Conservation (phyloP, 2,797 vertebrate genomes). For the Poecilia velifera region DNA sequence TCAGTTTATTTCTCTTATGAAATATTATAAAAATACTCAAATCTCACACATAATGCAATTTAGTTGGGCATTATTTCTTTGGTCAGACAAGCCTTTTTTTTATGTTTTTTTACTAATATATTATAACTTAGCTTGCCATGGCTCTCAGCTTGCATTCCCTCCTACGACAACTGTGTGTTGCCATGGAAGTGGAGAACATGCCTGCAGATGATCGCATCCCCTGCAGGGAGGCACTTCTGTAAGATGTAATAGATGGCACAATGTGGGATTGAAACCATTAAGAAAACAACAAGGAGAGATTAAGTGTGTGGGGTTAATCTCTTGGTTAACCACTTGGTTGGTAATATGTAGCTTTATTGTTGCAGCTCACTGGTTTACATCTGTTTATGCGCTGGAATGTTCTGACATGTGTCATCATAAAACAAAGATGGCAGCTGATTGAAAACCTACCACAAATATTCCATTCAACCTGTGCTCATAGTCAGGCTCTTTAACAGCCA, state of each 20-base stretch:
- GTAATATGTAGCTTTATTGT: not conserved
- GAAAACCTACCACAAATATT: conserved; percentile 23
- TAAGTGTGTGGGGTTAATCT: not conserved
- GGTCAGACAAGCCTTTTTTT: not conserved
- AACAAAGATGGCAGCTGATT: conserved; percentile 9
- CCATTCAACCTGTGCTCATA: conserved; percentile 23
- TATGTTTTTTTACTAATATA: not conserved
- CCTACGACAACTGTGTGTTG: conserved; percentile 58
- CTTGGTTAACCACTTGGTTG: not conserved
- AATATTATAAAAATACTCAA: not conserved
- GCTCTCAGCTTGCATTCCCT: conserved; percentile 33
- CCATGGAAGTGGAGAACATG: conserved; percentile 72
- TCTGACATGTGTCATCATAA: not conserved
- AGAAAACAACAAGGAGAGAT: conserved; percentile 7
- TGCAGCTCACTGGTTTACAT: not conserved
- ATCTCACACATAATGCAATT: not conserved
- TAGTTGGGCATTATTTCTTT: not conserved
- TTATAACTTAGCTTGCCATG: not conserved
- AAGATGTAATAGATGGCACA: conserved; percentile 24
- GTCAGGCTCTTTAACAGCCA: conserved; percentile 22
- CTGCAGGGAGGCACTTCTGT: conserved; percentile 45
- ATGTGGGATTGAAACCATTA: conserved; percentile 19
- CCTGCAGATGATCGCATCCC: conserved; percentile 57
- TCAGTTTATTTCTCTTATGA: not conserved
- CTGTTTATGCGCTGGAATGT: not conserved